Conservation (phyloP, 2,113 vertebrate species). For the Leiothrix lutea region DNA sequence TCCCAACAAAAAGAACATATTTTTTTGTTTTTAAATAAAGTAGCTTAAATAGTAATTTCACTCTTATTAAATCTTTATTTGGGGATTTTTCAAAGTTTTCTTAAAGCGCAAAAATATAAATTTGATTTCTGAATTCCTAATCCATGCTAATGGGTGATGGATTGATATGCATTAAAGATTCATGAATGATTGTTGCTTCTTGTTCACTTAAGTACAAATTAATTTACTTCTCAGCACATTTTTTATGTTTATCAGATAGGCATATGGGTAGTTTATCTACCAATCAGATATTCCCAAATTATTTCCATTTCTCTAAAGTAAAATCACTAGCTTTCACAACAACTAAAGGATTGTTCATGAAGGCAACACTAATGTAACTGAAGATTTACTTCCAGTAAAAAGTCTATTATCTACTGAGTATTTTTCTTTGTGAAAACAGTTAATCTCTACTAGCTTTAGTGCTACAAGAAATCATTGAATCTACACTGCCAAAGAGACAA, state of each 20-base stretch:
- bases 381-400: background rate
- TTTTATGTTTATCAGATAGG: background rate
- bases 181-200: background rate
- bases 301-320: background rate
- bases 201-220: background rate
- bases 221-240: background rate
- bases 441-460: background rate
- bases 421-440: background rate
- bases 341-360: background rate
- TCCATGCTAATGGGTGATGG: background rate
- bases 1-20: background rate
- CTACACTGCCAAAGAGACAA: background rate
- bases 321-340: background rate
- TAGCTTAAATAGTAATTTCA: background rate
- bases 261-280: background rate
- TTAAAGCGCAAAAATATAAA: background rate
- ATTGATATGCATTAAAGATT: background rate
- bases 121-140: background rate
- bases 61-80: background rate
- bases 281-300: background rate
- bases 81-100: background rate
- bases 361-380: background rate
- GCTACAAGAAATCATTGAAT: background rate
- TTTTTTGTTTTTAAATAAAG: background rate
- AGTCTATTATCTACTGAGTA: background rate